phyloP scores from a whole-genome alignment of 2,888 invertebrate species.

The Nudaria mundana region DNA sequence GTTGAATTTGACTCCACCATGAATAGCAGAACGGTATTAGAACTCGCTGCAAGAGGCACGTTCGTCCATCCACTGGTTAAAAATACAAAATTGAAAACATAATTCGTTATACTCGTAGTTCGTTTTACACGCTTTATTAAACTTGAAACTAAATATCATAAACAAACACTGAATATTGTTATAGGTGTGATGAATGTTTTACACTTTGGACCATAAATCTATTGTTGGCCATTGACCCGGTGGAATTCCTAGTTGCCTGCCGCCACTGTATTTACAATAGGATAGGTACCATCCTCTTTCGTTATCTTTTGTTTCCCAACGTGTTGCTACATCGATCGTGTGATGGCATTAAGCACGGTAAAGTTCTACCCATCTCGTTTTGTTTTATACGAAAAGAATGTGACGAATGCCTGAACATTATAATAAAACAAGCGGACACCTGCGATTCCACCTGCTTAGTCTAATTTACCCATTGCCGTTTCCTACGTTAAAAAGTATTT shows the following conservation, averaged over 20 bases:
- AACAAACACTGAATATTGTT: constrained; percentile 23
- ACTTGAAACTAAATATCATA: constrained; percentile 1
- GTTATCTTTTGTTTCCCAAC: constrained; percentile 49
- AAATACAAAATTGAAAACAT: background rate
- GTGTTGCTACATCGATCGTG: constrained; percentile 29
- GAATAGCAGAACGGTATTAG: too few relatives aligned
- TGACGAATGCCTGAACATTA: too few relatives aligned
- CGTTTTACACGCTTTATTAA: constrained; percentile 4
- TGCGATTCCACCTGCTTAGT: too few relatives aligned
- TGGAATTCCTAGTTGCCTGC: constrained; percentile 34
- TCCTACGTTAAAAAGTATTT: too few relatives aligned
- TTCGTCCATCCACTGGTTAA: too few relatives aligned
- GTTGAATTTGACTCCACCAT: too few relatives aligned
- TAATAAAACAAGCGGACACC: too few relatives aligned
- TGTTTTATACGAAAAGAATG: too few relatives aligned
- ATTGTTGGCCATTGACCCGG: constrained; percentile 48
- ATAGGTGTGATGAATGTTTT: constrained; percentile 36
- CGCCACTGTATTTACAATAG: constrained; percentile 34
- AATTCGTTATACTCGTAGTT: background rate
- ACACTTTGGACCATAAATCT: constrained; percentile 37
- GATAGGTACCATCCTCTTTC: constrained; percentile 41
- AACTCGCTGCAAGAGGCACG: too few relatives aligned
- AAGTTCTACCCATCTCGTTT: constrained; percentile 8
- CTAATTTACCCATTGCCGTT: too few relatives aligned
- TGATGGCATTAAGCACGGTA: constrained; percentile 8